phyloP scores from a whole-genome alignment of 2,797 vertebrate genomes.

The Carapus acus region DNA sequence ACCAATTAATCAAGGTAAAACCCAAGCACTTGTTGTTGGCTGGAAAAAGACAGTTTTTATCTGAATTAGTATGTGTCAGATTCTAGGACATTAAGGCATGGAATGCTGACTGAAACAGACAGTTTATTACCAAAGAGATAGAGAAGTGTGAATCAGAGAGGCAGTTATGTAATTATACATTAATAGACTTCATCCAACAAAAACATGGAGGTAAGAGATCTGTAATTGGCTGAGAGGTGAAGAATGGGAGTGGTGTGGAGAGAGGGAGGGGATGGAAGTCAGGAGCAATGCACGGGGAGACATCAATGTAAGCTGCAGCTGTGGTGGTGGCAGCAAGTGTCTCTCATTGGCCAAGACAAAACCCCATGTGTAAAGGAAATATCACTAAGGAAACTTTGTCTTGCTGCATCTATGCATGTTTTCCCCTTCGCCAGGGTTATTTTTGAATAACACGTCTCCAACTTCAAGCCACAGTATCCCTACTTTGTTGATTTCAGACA shows the following conservation, averaged over 20 bases:
- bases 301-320: slow-evolving; percentile 60
- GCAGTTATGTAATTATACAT: slow-evolving; percentile 25
- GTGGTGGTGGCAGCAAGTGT: slow-evolving; percentile 41
- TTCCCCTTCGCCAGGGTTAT: slow-evolving; percentile 73
- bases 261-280: slow-evolving; percentile 45
- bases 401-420: slow-evolving; percentile 67
- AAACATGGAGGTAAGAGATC: slow-evolving; percentile 34
- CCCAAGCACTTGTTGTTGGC: too few relatives aligned
- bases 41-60: too few relatives aligned
- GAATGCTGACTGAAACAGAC: slow-evolving; percentile 14
- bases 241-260: slow-evolving; percentile 51
- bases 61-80: slow-evolving; percentile 4
- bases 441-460: slow-evolving; percentile 74
- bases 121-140: slow-evolving; percentile 19
- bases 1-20: too few relatives aligned
- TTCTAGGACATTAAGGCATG: too few relatives aligned
- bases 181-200: slow-evolving; percentile 17
- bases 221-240: slow-evolving; percentile 43
- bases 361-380: slow-evolving; percentile 73
- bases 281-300: slow-evolving; percentile 41
- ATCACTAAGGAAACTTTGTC: slow-evolving; percentile 78
- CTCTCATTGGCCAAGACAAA: slow-evolving; percentile 67
- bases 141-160: slow-evolving; percentile 31
- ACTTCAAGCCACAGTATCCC: slow-evolving; percentile 68
- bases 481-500: slow-evolving; percentile 62